Percentiles rank a stretch among this genome's conserved stretches.
Conservation (phyloP, 2,113 vertebrate genomes). For the Perca flavescens region DNA sequence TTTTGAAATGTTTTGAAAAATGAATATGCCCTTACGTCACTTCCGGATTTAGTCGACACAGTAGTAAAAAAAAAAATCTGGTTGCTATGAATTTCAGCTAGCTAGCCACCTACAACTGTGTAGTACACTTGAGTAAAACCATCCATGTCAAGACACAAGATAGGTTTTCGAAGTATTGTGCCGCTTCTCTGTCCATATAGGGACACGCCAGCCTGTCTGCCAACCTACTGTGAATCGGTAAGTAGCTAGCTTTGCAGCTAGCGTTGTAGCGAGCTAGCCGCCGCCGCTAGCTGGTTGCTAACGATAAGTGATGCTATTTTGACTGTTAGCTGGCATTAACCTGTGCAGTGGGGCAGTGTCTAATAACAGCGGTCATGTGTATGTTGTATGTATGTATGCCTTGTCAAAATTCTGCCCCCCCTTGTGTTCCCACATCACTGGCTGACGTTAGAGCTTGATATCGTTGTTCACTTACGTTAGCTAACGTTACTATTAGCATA, state of each 20-base stretch:
- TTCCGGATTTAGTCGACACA: slow-evolving; percentile 72
- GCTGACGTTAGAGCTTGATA: slow-evolving; percentile 52
- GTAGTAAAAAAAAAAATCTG: slow-evolving; percentile 73
- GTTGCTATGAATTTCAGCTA: slow-evolving; percentile 73
- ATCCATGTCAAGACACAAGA: slow-evolving; percentile 78
- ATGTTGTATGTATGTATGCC: not conserved
- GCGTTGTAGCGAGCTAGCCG: slow-evolving; percentile 49
- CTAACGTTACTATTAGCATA: slow-evolving; percentile 62
- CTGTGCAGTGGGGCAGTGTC: not conserved
- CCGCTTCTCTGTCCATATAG: slow-evolving; percentile 64
- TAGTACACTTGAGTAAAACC: slow-evolving; percentile 51
- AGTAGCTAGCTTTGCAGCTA: slow-evolving; percentile 70
- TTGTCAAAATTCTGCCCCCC: not conserved
- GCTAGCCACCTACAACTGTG: slow-evolving; percentile 63
- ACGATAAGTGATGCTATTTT: slow-evolving; percentile 38
- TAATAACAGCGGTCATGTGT: too few relatives aligned
- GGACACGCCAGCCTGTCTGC: slow-evolving; percentile 44
- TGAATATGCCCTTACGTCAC: slow-evolving; percentile 61
- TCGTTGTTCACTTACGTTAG: slow-evolving; percentile 47
- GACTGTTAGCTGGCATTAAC: not conserved
- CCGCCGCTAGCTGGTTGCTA: slow-evolving; percentile 62
- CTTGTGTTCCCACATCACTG: not conserved
- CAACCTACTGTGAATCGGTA: slow-evolving; percentile 67
- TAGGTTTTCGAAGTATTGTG: slow-evolving; percentile 53
- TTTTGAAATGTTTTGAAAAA: slow-evolving; percentile 50